Percentiles rank a stretch among this genome's conserved stretches.
phyloP scores from a whole-genome alignment of 2,888 invertebrate genomes.

The Drosophila nr. perissopoda region DNA sequence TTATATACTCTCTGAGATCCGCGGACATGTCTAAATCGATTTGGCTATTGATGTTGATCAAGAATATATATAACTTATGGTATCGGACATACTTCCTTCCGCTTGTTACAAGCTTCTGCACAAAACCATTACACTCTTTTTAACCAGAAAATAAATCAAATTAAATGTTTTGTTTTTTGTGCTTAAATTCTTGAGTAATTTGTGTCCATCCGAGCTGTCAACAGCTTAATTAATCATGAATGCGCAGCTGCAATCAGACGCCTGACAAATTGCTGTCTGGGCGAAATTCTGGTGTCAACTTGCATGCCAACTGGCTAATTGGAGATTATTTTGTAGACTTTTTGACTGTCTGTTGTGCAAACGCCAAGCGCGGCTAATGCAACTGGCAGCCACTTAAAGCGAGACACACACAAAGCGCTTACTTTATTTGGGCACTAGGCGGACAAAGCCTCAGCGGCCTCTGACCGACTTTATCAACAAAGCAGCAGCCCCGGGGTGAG shows the following conservation, averaged over 20 bases:
- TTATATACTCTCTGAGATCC: background rate
- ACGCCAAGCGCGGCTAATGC: constrained; percentile 31
- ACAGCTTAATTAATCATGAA: constrained; percentile 41
- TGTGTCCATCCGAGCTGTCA: constrained; percentile 48
- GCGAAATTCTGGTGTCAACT: background rate
- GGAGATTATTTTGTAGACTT: constrained; percentile 15
- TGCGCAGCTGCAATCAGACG: constrained; percentile 7
- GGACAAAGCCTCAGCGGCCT: constrained; percentile 38
- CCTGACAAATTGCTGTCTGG: constrained; percentile 5
- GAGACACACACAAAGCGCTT: constrained; percentile 21
- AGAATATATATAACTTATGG: background rate
- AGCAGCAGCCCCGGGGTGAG: constrained; percentile 56
- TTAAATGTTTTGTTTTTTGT: constrained; percentile 20
- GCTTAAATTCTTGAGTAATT: constrained; percentile 36
- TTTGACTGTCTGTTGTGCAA: constrained; percentile 11
- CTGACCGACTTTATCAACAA: constrained; percentile 73
- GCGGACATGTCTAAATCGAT: too few species aligned
- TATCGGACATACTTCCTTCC: background rate
- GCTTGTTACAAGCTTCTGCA: too few species aligned
- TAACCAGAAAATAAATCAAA: background rate
- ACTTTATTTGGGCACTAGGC: constrained; percentile 45
- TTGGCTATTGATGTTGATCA: background rate
- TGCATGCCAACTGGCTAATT: constrained; percentile 35
- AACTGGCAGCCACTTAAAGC: constrained; percentile 37
- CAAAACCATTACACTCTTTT: background rate